Base-by-base conservation (phyloP, 35 echinoderm and acorn worm genomes). In the Patiria miniata region DNA sequence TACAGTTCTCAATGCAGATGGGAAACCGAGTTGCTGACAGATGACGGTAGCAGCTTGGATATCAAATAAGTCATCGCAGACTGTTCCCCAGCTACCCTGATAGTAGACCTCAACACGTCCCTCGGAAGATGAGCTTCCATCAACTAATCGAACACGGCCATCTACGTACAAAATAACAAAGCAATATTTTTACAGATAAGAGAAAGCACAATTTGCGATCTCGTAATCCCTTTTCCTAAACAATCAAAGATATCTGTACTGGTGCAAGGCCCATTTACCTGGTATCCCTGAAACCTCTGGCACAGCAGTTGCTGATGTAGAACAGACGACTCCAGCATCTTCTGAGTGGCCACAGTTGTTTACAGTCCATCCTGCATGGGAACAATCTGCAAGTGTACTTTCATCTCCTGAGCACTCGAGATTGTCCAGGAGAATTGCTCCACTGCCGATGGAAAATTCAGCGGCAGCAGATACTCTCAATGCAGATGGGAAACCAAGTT, bases 341-440 rank as follows among this genome's bases (percentile, higher is more conserved):
- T 95, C 93, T 18, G 32, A 8, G 50, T 91, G 88, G 12, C 16
- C 52, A 47, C 93, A 95, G 33, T 95, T 90, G 7, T 95, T 32
- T 9, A 16, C 16, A 1, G 80, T 22, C 32, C 61, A 58, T 8
- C 89, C 89, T 0, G 44, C 36, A 88, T 88, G 89, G 0, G 36
- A 8, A 36, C 93, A 95, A 23, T 82, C 78, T 2, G 40, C 37
- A 7, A 95, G 38, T 7, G 39, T 37, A 9, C n/a, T 52, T 55
- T 95, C 93, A 7, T 87, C 22, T 7, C 93, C 93, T 10, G 17
- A 26, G 81, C 93, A 95, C 2, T 32, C 2, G 9, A 95, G 51
- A 68, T 95, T 79, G 42, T 95, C 93, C 1, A 95, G 33, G 0
- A 81, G 54, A 6, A 91, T 91, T 0, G 39, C 23, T 37, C 88